Base-by-base conservation (phyloP, 2,797 vertebrate genomes). In the Somateria mollissima region DNA sequence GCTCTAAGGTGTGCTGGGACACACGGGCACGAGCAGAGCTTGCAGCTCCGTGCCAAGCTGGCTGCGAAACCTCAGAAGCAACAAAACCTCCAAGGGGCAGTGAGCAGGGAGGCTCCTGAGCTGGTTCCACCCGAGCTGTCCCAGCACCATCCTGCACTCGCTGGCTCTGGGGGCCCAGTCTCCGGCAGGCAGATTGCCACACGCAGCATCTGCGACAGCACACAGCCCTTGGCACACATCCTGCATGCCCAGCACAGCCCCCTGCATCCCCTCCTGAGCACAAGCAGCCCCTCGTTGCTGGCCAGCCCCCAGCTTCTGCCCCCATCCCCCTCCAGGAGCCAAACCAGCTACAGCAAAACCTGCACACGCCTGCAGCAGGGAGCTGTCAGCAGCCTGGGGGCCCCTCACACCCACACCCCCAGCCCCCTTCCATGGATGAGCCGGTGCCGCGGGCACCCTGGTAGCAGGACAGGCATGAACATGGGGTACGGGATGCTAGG, bases 1-100 rank as follows among this genome's bases (percentile, higher is more conserved):
- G 61, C 49, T 0, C 0, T 3, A 36, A 28, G 57, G 36, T 1
- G 2, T 2, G 2, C 6, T 25, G 25, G 74, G 37, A 16, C 30
- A 41, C 58, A 30, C 2, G 3, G 54, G 30, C 83, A 15, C 17
- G 37, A 83, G 67, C 81, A 76, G 64, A 76, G 56, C 75, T 57
- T 19, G 60, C 41, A 57, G 74, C 62, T 69, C 71, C 2, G 1
- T 61, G 57, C 45, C 3, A 30, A 8, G 32, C 49, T 0, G 17
- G 20, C 53, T 30, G 36, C 14, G 24, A 36, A 58, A 32, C 79
- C 74, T 45, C 8, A 18, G 14, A 20, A 62, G 27, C 25, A 53
- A 16, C 13, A 28, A 15, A 5, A 21, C 5, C 4, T 8, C 2
- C 11, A 7, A 6, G 57, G 39, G 43, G 41, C 47, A 54, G 47